phyloP scores from a whole-genome alignment of 30 jellyfish, hydroid and myxozoan species.

The Hydractinia symbiolongicarpus region DNA sequence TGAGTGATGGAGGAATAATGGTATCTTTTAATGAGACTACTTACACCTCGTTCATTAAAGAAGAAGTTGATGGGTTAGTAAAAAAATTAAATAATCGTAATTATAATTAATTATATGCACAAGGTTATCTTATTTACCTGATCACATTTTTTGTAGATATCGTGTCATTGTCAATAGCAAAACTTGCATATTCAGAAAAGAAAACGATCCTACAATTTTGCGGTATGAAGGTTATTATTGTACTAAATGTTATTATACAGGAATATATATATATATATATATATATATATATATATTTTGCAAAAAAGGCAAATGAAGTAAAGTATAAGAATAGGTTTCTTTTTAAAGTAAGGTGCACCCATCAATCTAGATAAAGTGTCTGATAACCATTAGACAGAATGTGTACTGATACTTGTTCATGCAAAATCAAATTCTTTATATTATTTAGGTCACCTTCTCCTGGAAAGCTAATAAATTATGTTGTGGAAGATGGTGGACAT shows the following conservation, averaged over 20 bases:
- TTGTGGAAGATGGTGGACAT: slow-evolving; percentile 95
- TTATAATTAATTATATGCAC: not conserved
- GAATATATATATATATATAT: too few relatives aligned
- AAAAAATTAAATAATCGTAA: too few relatives aligned
- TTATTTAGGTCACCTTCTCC: slow-evolving; percentile 81
- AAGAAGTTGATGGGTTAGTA: slow-evolving; percentile 86
- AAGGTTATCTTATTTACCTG: not conserved
- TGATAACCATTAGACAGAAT: too few relatives aligned
- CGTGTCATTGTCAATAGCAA: slow-evolving; percentile 82
- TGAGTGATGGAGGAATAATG: slow-evolving; percentile 87
- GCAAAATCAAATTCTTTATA: not conserved
- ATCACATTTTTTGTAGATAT: slow-evolving; percentile 31
- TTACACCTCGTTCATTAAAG: slow-evolving; percentile 75
- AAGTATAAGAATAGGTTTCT: not conserved
- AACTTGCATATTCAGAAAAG: slow-evolving; percentile 90
- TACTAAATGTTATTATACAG: not conserved
- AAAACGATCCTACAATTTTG: slow-evolving; percentile 89
- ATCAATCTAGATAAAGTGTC: too few relatives aligned
- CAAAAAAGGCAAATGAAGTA: not conserved
- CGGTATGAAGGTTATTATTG: slow-evolving; percentile 40
- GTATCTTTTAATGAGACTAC: slow-evolving; percentile 76
- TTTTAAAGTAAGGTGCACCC: too few relatives aligned
- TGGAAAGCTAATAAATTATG: slow-evolving; percentile 72
- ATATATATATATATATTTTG: too few relatives aligned
- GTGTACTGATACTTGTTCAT: too few relatives aligned